Evolutionary conservation across 2,888 invertebrate genomes (phyloP).

Genomic region (Acholoe squamosa): DNA sequence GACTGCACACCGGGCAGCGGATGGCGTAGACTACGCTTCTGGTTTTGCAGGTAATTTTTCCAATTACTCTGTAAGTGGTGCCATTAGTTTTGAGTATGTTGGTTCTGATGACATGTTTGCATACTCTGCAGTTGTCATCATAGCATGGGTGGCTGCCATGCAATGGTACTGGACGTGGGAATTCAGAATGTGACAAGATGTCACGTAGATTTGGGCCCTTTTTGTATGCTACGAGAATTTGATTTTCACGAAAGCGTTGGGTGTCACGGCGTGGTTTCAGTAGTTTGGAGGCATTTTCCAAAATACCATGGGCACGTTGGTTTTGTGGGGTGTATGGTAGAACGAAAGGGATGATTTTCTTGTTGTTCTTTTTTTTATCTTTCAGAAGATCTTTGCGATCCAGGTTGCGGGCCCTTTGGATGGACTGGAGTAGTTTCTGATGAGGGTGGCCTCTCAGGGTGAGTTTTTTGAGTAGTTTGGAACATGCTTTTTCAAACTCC

Average conservation of each 20-base stretch:
- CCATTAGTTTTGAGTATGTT: background rate
- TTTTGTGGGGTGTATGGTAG: background rate
- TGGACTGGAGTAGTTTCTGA: background rate
- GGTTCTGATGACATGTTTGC: background rate
- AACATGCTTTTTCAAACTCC: background rate
- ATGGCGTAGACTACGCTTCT: too few relatives aligned
- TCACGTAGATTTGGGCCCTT: too few relatives aligned
- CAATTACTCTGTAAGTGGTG: background rate
- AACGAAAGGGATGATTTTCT: background rate
- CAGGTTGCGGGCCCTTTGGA: background rate
- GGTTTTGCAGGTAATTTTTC: background rate
- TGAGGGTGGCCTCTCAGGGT: background rate
- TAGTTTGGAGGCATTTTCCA: background rate
- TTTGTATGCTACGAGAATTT: background rate
- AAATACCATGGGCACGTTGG: background rate
- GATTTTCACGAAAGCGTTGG: background rate
- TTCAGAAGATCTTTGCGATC: background rate
- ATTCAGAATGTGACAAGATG: background rate
- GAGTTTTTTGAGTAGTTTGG: background rate
- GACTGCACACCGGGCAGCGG: background rate
- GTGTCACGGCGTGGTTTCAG: background rate
- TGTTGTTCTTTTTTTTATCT: background rate
- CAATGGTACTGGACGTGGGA: background rate
- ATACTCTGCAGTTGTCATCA: background rate
- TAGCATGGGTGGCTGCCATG: background rate